Evolutionary conservation across 2,888 invertebrate genomes (phyloP).

Genomic region (Ditylenchus weischeri): DNA sequence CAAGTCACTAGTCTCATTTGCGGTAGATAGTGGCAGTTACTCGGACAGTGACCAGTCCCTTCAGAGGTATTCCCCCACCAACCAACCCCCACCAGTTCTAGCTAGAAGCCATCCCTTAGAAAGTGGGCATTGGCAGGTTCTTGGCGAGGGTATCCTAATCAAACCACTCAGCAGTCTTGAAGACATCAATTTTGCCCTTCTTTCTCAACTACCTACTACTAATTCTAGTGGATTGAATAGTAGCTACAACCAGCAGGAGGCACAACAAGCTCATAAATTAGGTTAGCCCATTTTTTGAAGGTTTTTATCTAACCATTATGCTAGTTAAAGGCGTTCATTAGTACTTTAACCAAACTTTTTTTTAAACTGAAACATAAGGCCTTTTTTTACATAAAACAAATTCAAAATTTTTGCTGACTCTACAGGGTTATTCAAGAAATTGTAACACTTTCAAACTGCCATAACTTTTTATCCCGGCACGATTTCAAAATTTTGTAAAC

Average conservation of each 20-base stretch:
- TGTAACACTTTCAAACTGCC: too few species aligned
- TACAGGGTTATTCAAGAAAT: too few species aligned
- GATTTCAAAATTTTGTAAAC: too few species aligned
- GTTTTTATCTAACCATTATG: too few species aligned
- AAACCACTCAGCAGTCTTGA: conserved; percentile 28
- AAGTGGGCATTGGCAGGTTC: conserved; percentile 34
- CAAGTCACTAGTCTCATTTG: neutral
- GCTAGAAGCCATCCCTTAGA: conserved; percentile 12
- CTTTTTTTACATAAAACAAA: too few species aligned
- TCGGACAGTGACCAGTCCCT: neutral
- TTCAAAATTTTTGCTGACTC: too few species aligned
- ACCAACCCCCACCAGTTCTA: neutral
- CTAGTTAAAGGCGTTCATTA: too few species aligned
- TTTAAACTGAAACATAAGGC: too few species aligned
- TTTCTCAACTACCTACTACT: neutral
- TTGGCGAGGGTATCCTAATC: conserved; percentile 35
- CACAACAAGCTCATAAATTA: conserved; percentile 18
- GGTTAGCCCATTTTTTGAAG: neutral
- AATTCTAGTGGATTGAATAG: conserved; percentile 13
- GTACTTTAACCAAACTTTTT: too few species aligned
- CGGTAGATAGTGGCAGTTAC: neutral
- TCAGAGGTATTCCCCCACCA: conserved; percentile 1
- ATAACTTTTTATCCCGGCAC: too few species aligned
- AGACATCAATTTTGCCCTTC: conserved; percentile 27
- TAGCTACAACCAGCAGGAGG: conserved; percentile 6